Evolutionary conservation across 2,113 vertebrate genomes (phyloP).

Genomic region (Rattus norvegicus): DNA sequence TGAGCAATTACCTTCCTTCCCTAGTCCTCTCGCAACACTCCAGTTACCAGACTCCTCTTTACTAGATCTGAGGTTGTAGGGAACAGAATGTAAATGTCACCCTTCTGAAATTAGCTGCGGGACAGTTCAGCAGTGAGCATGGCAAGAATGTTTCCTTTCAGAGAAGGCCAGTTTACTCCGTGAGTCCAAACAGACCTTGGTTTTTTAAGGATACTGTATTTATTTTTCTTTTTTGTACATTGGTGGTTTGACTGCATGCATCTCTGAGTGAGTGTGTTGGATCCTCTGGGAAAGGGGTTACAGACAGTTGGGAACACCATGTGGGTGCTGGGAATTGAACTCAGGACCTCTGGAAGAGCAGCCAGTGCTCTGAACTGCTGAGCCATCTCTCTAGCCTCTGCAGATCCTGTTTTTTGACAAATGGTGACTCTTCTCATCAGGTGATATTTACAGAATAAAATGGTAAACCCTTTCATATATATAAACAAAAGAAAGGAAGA

Average conservation of each 20-base stretch:
- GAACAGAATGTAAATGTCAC: neutral
- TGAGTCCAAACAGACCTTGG: conserved; percentile 51
- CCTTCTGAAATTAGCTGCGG: conserved; percentile 39
- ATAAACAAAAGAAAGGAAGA: neutral
- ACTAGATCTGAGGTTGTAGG: conserved; percentile 64
- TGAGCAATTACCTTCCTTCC: conserved; percentile 50
- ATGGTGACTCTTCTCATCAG: conserved; percentile 28
- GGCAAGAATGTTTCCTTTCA: conserved; percentile 43
- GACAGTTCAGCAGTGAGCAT: neutral
- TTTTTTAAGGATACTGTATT: neutral
- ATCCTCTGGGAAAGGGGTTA: too few species aligned
- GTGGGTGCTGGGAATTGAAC: too few species aligned
- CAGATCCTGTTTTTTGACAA: neutral
- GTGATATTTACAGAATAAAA: conserved; percentile 29
- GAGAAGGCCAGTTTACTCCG: conserved; percentile 1
- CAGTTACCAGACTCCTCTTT: conserved; percentile 29
- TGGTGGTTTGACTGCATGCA: too few species aligned
- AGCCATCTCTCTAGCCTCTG: too few species aligned
- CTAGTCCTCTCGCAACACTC: conserved; percentile 8
- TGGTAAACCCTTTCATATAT: conserved; percentile 39
- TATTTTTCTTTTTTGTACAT: too few species aligned
- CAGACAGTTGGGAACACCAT: too few species aligned
- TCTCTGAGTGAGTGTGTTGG: too few species aligned
- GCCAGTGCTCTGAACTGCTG: too few species aligned
- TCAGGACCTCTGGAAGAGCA: too few species aligned